phyloP scores from a whole-genome alignment of 2,113 vertebrate genomes.

The Pardalotus punctatus region DNA sequence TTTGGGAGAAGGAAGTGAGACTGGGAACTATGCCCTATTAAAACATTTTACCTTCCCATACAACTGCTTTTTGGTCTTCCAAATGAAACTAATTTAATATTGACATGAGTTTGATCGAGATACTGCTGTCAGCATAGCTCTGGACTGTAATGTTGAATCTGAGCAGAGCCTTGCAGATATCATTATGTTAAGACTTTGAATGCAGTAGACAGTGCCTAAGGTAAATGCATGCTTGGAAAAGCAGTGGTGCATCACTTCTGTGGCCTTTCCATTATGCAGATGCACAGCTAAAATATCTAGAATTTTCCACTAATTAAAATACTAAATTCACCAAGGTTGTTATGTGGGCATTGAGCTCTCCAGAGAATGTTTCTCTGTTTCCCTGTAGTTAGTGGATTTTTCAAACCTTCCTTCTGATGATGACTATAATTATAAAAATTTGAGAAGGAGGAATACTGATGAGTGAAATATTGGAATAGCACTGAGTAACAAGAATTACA shows the following conservation, averaged over 20 bases:
- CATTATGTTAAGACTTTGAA: not conserved
- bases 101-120: not conserved
- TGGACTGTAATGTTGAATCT: not conserved
- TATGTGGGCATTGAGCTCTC: constrained; percentile 30
- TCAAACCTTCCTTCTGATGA: constrained; percentile 41
- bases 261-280: not conserved
- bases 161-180: not conserved
- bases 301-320: constrained; percentile 43
- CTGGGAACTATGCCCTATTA: not conserved
- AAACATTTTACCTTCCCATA: not conserved
- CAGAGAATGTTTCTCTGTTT: constrained; percentile 29
- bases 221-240: not conserved
- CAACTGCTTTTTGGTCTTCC: not conserved
- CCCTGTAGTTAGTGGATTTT: constrained; percentile 19
- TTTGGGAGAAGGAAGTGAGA: not conserved
- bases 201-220: not conserved
- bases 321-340: not conserved
- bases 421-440: constrained; percentile 54
- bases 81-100: not conserved
- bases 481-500: not conserved
- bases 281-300: not conserved
- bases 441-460: constrained; percentile 65
- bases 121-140: not conserved
- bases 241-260: not conserved
- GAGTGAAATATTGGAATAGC: constrained; percentile 32